Base-by-base conservation (phyloP, 1,140 invertebrate genomes). In the Colletes gigas region DNA sequence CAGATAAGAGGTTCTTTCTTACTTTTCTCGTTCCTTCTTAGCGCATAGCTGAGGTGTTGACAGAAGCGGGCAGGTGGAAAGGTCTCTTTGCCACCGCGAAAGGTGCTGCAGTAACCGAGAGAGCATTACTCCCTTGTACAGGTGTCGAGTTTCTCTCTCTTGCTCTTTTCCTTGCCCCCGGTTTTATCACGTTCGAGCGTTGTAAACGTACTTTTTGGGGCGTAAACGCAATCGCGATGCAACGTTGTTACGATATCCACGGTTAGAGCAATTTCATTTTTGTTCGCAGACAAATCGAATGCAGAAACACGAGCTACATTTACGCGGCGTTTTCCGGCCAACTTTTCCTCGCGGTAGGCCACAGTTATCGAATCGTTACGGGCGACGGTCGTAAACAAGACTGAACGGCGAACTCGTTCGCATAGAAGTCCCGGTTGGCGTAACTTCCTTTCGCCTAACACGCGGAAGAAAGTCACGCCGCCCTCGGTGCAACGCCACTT, bases 351-450 rank as follows among this genome's bases (percentile, higher is more conserved):
- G 62, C 67, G 82, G 78, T 86, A 73, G 75, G 78, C 78, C 72
- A 76, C 54, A 81, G 77, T 82, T 84, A 78, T 88, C 88, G 82
- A 84, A 86, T 87, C 62, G 52, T 81, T 82, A 73, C 30, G 76
- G 57, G 39, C 17, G 12, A 57, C n/a, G 19, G 39, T 63, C 65
- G 57, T 68, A 73, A 86, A 79, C 39, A 76, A 21, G 30, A 19
- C 7, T 68, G 44, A 47, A n/a, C 30, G 60, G 70, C 4, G 63
- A 60, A 50, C 69, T 4, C 52, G 39, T 70, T 17, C 17, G 15
- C 50, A 21, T 39, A 54, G 50, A 74, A 73, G 82, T 74, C 69
- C 41, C 14, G 30, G 78, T 8, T 0, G 12, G 55, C 3, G 57
- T 54, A 55, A 80, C 67, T 83, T 83, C 76, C 30, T 30, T 62